Evolutionary conservation across 2,888 invertebrate genomes (phyloP).

Genomic region (Lepeophtheirus nordmannii): DNA sequence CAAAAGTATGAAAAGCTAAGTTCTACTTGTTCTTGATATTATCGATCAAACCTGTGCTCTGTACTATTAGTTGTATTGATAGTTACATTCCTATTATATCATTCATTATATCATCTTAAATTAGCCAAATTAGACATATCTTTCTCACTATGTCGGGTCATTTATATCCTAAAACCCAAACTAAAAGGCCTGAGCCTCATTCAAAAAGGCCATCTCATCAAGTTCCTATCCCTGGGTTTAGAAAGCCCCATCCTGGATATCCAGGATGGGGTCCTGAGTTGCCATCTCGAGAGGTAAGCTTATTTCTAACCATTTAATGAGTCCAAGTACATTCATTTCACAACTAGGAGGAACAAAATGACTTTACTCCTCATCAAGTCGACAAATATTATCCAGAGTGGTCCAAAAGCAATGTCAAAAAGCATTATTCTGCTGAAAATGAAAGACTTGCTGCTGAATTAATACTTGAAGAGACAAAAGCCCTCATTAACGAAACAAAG

Average conservation of each 20-base stretch:
- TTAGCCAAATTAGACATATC: neutral
- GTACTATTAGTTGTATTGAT: too few relatives aligned
- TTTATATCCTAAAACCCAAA: constrained; percentile 2
- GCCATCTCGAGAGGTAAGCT: neutral
- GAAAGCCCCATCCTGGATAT: constrained; percentile 12
- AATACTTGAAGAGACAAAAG: constrained; percentile 20
- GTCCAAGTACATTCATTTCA: neutral
- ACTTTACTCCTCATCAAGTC: neutral
- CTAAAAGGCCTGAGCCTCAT: neutral
- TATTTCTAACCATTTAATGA: neutral
- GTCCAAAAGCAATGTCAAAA: neutral
- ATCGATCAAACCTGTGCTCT: neutral
- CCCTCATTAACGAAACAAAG: constrained; percentile 13
- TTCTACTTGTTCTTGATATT: neutral
- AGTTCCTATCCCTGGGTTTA: constrained; percentile 3
- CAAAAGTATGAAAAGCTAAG: neutral
- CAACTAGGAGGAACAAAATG: neutral
- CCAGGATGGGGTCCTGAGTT: constrained; percentile 13
- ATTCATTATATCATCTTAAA: neutral
- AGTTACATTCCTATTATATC: neutral
- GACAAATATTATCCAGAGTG: constrained; percentile 22
- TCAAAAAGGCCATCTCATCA: constrained; percentile 3
- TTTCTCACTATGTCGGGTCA: neutral
- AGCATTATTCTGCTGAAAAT: constrained; percentile 17
- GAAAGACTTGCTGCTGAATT: constrained; percentile 20